Base-by-base conservation (phyloP, 2,797 vertebrate species). In the Myotis pilosus region DNA sequence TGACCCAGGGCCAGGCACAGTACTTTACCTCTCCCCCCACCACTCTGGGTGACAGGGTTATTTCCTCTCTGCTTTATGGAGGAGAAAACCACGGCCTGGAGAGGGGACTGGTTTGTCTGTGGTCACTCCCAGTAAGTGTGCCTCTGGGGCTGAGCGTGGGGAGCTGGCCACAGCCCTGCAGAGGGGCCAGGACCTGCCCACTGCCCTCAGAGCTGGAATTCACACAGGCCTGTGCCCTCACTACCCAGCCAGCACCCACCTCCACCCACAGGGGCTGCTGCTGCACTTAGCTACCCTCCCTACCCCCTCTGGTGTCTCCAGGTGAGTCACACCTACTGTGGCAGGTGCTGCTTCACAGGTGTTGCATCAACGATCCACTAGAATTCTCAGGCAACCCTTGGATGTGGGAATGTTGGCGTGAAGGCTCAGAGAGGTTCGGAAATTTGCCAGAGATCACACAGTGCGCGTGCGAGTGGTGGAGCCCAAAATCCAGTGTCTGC, bases 331-430 rank as follows among this genome's bases (percentile, higher is more conserved):
- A 38, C 36, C 41, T 78, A 7, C 44, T 36, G 3, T 36, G 55
- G 16, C 28, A 1, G 75, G 66, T 33, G 10, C 3, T 10, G 28
- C 71, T 64, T 64, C 62, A 3, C 57, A 60, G 79, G 57, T 33
- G 11, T 44, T 36, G 44, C n/a, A 15, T 33, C 12, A 1, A 11
- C 13, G 55, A 88, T 44, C 76, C 38, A 1, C n/a, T 91, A 17
- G 13, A 20, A 64, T 79, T 49, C 71, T 55, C 15, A 2, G 33
- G 72, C 53, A 44, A 8, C 23, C 47, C 47, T 20, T 12, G 20
- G 76, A 28, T 4, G 0, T 36, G 5, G 15, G 17, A 8, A 2
- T 20, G 9, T 69, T 47, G 57, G 53, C 75, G 12, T 0, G 0
- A 44, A 91, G 79, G 33, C 62, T 66, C 91, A 55, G 93, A 90